Percentiles rank a stretch among this genome's conserved stretches.
phyloP scores from a whole-genome alignment of 2,888 invertebrate species.

The Pyrrhosoma nymphula region DNA sequence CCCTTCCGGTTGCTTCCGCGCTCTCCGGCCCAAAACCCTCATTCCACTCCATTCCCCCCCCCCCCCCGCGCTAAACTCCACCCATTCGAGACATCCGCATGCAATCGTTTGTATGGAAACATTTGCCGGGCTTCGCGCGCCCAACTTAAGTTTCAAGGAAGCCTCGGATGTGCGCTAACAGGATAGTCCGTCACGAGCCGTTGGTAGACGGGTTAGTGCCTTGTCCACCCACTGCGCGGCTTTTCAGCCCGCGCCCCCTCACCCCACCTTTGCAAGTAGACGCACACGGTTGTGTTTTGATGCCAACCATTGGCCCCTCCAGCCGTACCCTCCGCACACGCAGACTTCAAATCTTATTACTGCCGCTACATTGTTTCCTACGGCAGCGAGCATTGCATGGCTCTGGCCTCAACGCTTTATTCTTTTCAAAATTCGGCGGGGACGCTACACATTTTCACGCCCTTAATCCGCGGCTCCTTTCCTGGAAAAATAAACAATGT shows the following conservation, averaged over 20 bases:
- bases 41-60: neutral
- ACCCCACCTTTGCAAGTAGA: neutral
- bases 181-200: conserved; percentile 53
- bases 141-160: conserved; percentile 59
- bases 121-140: conserved; percentile 38
- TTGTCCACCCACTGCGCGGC: neutral
- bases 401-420: neutral
- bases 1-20: neutral
- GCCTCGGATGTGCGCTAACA: conserved; percentile 45
- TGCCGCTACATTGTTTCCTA: neutral
- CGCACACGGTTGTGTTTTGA: neutral
- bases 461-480: too few species aligned
- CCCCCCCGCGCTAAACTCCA: neutral
- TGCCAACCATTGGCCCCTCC: neutral
- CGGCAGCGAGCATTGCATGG: neutral
- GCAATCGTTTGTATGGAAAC: conserved; percentile 45
- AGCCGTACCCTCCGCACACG: neutral
- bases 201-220: neutral
- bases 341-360: neutral
- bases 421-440: too few species aligned
- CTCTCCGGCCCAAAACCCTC: neutral
- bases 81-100: conserved; percentile 22
- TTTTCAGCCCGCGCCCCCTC: neutral
- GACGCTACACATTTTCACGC: too few species aligned
- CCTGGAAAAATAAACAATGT: too few species aligned